Conservation (phyloP, 2,888 invertebrate species). For the Apomyelois bistriatella region DNA sequence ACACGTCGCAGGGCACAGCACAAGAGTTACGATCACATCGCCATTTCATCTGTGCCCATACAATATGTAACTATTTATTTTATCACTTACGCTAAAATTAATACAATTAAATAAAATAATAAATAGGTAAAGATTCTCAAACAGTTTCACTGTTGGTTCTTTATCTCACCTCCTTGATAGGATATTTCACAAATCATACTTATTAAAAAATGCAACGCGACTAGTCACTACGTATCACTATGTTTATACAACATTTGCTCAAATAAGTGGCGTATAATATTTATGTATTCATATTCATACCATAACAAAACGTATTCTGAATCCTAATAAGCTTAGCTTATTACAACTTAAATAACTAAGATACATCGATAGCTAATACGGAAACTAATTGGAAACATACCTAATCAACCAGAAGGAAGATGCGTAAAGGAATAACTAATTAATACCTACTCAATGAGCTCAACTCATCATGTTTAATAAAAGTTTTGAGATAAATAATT, state of each 20-base stretch:
- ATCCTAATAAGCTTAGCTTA: background rate
- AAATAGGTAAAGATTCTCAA: background rate
- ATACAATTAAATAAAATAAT: constrained; percentile 17
- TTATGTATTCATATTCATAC: constrained; percentile 39
- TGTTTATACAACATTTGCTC: constrained; percentile 18
- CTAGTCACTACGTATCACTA: constrained; percentile 24
- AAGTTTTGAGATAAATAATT: too few species aligned
- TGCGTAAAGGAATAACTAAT: too few species aligned
- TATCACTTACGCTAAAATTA: constrained; percentile 27
- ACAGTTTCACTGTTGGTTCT: background rate
- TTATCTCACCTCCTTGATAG: background rate
- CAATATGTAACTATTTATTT: constrained; percentile 26
- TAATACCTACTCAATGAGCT: too few species aligned
- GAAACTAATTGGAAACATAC: background rate
- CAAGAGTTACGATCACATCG: constrained; percentile 19
- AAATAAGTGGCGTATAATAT: constrained; percentile 57
- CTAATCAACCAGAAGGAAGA: background rate
- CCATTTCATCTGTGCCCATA: constrained; percentile 16
- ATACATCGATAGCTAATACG: background rate
- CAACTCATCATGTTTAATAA: too few species aligned
- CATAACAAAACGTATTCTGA: constrained; percentile 25
- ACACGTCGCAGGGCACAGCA: constrained; percentile 36
- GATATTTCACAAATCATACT: background rate
- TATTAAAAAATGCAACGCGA: constrained; percentile 25
- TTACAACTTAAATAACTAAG: background rate